phyloP scores from a whole-genome alignment of 2,888 invertebrate genomes.

The Heliconius cydno region DNA sequence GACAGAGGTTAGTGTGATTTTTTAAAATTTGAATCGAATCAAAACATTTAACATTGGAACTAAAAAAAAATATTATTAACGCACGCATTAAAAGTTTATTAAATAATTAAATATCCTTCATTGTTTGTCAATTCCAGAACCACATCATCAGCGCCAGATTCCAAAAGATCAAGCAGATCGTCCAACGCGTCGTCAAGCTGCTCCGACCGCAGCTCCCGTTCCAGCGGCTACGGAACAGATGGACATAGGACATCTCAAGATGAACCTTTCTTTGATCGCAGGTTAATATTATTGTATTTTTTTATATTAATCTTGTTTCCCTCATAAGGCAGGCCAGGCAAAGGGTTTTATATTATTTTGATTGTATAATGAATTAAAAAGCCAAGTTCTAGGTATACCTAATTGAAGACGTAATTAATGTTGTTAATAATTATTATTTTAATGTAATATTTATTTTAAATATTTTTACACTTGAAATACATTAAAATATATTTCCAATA shows the following conservation, averaged over 20 bases:
- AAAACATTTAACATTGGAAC: not conserved
- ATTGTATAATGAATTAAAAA: too few relatives aligned
- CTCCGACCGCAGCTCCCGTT: conserved; percentile 74
- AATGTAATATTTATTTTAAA: too few relatives aligned
- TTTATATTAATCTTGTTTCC: too few relatives aligned
- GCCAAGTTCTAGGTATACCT: too few relatives aligned
- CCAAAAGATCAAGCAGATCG: conserved; percentile 74
- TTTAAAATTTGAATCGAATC: too few relatives aligned
- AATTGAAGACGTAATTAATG: too few relatives aligned
- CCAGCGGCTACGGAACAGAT: conserved; percentile 77
- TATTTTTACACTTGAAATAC: too few relatives aligned
- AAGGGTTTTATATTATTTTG: too few relatives aligned
- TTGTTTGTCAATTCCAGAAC: conserved; percentile 19
- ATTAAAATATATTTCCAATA: not conserved
- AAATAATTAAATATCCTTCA: not conserved
- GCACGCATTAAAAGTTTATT: too few relatives aligned
- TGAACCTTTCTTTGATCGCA: conserved; percentile 70
- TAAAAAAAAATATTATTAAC: not conserved
- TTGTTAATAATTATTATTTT: too few relatives aligned
- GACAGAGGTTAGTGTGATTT: conserved; percentile 60
- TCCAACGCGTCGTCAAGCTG: conserved; percentile 78
- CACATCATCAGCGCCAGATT: conserved; percentile 54
- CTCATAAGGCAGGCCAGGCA: too few relatives aligned
- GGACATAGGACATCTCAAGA: conserved; percentile 67
- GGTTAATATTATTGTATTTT: conserved; percentile 56